Evolutionary conservation across 1,140 invertebrate genomes (phyloP), one percentile per base, ranked within the genome.

Genomic region (Zaprionus gabonicus): DNA sequence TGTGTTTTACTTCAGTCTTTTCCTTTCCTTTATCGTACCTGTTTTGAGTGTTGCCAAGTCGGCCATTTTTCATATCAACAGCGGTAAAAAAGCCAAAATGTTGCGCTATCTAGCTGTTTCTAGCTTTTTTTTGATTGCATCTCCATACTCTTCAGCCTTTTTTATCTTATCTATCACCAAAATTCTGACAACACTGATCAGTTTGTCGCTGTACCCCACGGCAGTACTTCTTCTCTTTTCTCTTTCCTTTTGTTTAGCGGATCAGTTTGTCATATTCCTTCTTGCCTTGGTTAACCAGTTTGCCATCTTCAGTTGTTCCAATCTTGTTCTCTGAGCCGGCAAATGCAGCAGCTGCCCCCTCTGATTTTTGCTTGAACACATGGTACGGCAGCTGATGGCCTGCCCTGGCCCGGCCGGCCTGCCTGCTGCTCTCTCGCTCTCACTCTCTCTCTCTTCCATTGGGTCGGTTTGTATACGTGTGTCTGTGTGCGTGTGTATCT

Each of bases 371-470:
- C 56, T 68, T 46, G 62, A 76, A 76, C 73, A 76, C 76, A 78
- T 78, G 76, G 71, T 46, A 46, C 23, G 76, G 76, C 76, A 78
- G 76, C 76, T 78, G 76, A 78, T 78, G 36, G 57, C 27, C 31
- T 49, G 36, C 49, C 34, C 38, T 49, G 58, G 46, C 44, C 31
- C 17, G 38, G 46, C 46, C 46, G 51, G 31, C 10, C 58, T 62
- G 31, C 10, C 58, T 62, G 23, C n/a, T 27, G 23, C 51, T 41
- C 59, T 38, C 38, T 51, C 38, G 57, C 7, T 55, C 20, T 27
- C 13, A 34, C 46, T 38, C 20, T 55, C 63, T 55, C 41, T 13
- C 67, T 72, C 71, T 79, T 56, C 10, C 20, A 31, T 56, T 7
- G 7, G 20, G 17, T 20, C 46, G 46, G 10, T 34, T 34, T 34